phyloP scores from a whole-genome alignment of 2,888 invertebrate species.

The Protodeltote pygarga region DNA sequence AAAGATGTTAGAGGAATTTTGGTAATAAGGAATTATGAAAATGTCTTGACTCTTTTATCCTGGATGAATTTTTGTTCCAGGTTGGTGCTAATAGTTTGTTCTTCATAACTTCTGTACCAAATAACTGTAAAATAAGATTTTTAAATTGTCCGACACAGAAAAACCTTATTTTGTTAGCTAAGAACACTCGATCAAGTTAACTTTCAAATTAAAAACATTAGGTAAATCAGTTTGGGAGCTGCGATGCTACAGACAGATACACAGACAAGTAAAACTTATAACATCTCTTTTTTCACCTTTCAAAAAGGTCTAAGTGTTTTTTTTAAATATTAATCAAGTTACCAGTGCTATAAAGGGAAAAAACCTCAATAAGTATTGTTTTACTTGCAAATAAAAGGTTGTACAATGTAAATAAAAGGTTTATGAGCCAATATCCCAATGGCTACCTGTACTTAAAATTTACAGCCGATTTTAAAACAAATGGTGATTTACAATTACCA shows the following conservation, averaged over 20 bases:
- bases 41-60: constrained; percentile 5
- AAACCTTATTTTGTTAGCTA: too few relatives aligned
- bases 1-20: constrained; percentile 49
- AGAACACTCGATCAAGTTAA: too few relatives aligned
- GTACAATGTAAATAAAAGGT: constrained; percentile 20
- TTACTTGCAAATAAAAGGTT: constrained; percentile 2
- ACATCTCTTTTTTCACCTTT: too few relatives aligned
- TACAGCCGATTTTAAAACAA: constrained; percentile 27
- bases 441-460: constrained; percentile 32
- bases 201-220: too few relatives aligned
- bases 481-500: constrained; percentile 44
- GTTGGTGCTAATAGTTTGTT: too few relatives aligned
- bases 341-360: not conserved
- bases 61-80: not conserved
- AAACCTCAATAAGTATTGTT: not conserved
- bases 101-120: too few relatives aligned
- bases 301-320: not conserved
- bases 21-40: constrained; percentile 43
- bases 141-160: too few relatives aligned
- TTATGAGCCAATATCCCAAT: constrained; percentile 15
- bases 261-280: too few relatives aligned
- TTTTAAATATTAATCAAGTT: not conserved
- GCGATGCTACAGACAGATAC: too few relatives aligned
- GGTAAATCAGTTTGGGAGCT: too few relatives aligned
- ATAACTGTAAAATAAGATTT: not conserved